These are phyloP conservation scores for Caenorhabditis parvicauda DNA, from an alignment of 2,888 invertebrate species.

Conservation along the genomic window DNA sequence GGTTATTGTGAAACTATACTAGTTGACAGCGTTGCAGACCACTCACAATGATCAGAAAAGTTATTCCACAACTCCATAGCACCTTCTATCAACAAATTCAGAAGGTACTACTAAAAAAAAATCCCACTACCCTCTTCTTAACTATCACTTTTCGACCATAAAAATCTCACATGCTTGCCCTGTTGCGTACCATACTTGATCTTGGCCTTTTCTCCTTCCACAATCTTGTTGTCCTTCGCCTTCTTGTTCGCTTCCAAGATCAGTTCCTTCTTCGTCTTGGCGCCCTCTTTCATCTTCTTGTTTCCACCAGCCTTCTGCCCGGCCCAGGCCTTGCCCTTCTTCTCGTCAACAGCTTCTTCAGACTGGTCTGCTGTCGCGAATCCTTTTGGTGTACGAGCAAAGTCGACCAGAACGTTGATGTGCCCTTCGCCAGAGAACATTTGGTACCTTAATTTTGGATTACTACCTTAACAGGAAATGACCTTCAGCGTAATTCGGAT, in stretches of 20 bases:
- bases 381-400: constrained; percentile 53
- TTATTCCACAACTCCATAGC: neutral
- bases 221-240: constrained; percentile 37
- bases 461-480: neutral
- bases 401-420: constrained; percentile 59
- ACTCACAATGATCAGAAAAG: neutral
- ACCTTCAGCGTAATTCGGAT: too few species aligned
- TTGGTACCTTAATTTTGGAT: constrained; percentile 28
- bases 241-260: constrained; percentile 55
- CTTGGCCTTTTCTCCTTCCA: constrained; percentile 53
- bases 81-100: too few species aligned
- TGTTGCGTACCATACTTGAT: constrained; percentile 53
- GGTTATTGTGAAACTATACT: too few species aligned
- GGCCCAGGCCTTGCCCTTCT: constrained; percentile 39
- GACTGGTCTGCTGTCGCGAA: constrained; percentile 36
- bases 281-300: constrained; percentile 37
- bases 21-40: too few species aligned
- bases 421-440: constrained; percentile 46
- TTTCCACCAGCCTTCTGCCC: constrained; percentile 41
- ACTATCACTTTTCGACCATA: too few species aligned
- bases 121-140: too few species aligned
- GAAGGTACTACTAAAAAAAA: too few species aligned
- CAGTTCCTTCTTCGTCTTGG: constrained; percentile 53
- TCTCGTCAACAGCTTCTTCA: constrained; percentile 34
- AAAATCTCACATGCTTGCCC: constrained; percentile 38